Evolutionary conservation across 2,113 vertebrate species (phyloP).

Genomic region (Polypterus senegalus): DNA sequence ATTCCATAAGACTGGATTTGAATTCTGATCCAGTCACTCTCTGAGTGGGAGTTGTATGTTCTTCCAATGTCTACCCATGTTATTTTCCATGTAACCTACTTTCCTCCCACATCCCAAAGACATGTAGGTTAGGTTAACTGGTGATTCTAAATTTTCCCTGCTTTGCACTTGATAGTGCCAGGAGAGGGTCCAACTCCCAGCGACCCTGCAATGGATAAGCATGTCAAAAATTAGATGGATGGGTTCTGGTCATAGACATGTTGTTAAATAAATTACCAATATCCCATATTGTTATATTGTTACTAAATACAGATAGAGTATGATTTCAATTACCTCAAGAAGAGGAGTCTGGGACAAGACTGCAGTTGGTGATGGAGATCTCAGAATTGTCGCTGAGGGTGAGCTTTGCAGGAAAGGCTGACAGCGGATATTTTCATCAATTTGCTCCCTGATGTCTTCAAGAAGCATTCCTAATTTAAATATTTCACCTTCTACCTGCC

Average conservation of each 20-base stretch:
- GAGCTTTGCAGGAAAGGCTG: constrained; percentile 34
- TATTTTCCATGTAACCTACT: too few relatives aligned
- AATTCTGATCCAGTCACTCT: too few relatives aligned
- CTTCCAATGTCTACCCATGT: too few relatives aligned
- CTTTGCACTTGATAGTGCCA: too few relatives aligned
- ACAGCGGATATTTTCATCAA: constrained; percentile 36
- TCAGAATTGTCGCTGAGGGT: constrained; percentile 28
- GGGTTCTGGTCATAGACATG: not conserved
- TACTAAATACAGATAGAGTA: not conserved
- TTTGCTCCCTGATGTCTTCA: constrained; percentile 65
- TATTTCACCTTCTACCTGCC: constrained; percentile 69
- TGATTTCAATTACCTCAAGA: constrained; percentile 50
- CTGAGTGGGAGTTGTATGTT: too few relatives aligned
- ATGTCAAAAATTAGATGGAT: not conserved
- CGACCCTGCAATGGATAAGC: not conserved
- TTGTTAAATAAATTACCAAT: not conserved
- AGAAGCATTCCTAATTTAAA: constrained; percentile 69
- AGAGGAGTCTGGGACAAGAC: constrained; percentile 26
- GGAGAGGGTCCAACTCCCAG: not conserved
- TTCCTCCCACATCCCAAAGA: too few relatives aligned
- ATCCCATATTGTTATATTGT: not conserved
- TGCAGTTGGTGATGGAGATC: constrained; percentile 10
- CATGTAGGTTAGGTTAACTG: too few relatives aligned
- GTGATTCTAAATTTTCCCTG: too few relatives aligned
- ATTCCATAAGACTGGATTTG: too few relatives aligned